Percentiles rank a stretch among this genome's conserved stretches.
These are phyloP conservation scores for Polia nebulosa DNA, from an alignment of 2,888 invertebrate species.

Conservation along the genomic window DNA sequence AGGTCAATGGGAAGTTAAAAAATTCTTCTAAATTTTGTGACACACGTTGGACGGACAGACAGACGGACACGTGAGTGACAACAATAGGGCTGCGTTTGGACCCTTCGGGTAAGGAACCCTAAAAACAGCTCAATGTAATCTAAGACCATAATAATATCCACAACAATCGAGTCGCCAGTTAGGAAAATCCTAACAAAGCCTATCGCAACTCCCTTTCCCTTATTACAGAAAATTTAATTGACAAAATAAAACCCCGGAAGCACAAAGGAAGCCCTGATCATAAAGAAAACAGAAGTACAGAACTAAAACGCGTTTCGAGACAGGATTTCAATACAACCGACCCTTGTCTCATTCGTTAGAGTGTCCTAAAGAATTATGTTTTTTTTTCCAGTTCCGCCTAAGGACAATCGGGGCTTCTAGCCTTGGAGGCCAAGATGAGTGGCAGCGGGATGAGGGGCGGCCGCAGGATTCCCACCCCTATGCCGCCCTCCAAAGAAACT, in stretches of 20 bases:
- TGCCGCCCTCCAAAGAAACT: conserved; percentile 83
- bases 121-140: not conserved
- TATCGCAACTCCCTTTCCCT: conserved; percentile 16
- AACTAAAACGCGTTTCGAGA: conserved; percentile 50
- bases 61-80: too few species aligned
- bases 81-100: too few species aligned
- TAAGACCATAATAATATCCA: not conserved
- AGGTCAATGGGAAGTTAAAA: too few species aligned
- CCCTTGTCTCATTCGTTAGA: conserved; percentile 75
- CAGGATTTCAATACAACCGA: conserved; percentile 56
- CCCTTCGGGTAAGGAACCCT: too few species aligned
- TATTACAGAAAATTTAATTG: conserved; percentile 54
- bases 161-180: not conserved
- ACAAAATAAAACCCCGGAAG: conserved; percentile 53
- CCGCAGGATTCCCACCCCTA: conserved; percentile 86
- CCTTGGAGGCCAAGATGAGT: conserved; percentile 77
- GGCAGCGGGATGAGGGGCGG: conserved; percentile 80
- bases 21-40: too few species aligned
- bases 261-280: conserved; percentile 48
- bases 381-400: conserved; percentile 75
- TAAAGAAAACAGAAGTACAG: conserved; percentile 33
- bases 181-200: conserved; percentile 32
- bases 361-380: conserved; percentile 69
- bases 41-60: too few species aligned
- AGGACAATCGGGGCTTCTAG: conserved; percentile 70